Conservation (phyloP, 2,888 invertebrate species). For the Cenopis cana region DNA sequence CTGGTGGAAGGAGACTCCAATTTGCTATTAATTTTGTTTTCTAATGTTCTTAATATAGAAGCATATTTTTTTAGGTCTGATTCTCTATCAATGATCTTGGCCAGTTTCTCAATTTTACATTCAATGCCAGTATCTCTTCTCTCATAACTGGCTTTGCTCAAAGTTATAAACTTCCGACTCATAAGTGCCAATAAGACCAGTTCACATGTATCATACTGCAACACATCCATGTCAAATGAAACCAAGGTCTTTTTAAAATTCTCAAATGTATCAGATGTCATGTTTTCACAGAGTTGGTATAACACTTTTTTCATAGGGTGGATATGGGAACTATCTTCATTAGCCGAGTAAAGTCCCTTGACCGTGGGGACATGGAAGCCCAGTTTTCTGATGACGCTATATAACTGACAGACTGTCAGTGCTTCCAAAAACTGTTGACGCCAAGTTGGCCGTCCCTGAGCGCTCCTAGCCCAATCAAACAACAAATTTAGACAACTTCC, state of each 20-base stretch:
- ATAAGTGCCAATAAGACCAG: conserved; percentile 70
- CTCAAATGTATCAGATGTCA: conserved; percentile 60
- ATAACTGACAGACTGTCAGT: conserved; percentile 69
- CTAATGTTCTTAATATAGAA: conserved; percentile 59
- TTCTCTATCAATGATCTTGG: conserved; percentile 66
- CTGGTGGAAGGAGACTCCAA: conserved; percentile 42
- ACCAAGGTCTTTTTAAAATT: conserved; percentile 67
- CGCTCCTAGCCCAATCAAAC: conserved; percentile 70
- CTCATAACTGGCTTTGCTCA: conserved; percentile 52
- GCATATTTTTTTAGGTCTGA: conserved; percentile 60
- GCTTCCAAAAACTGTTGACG: conserved; percentile 76
- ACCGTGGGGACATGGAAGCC: conserved; percentile 65
- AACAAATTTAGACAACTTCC: conserved; percentile 65
- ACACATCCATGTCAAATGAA: conserved; percentile 64
- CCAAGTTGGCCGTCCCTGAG: conserved; percentile 67
- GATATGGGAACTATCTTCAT: conserved; percentile 60
- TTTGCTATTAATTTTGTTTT: conserved; percentile 56
- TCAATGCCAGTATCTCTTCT: conserved; percentile 51
- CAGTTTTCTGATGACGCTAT: conserved; percentile 68
- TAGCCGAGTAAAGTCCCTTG: conserved; percentile 62
- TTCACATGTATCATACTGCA: conserved; percentile 70
- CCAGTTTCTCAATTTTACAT: conserved; percentile 60
- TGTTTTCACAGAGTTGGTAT: conserved; percentile 73
- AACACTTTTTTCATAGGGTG: conserved; percentile 72
- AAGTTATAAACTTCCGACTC: conserved; percentile 68